Conservation (phyloP, 2,113 vertebrate genomes). For the Tychaedon coryphoeus region DNA sequence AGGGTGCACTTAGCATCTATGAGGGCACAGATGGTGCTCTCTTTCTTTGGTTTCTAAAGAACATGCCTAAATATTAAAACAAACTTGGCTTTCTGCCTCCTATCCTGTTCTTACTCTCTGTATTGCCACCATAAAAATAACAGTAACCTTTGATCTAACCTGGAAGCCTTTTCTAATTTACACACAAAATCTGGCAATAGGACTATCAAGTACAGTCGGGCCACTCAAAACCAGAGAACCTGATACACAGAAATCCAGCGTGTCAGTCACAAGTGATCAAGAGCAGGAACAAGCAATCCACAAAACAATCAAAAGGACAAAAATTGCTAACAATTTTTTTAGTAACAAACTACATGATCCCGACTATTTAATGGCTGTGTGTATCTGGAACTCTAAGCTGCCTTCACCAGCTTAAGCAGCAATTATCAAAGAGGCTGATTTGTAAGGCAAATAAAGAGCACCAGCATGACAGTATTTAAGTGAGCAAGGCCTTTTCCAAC, state of each 20-base stretch:
- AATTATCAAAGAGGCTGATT: background rate
- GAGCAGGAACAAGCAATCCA: background rate
- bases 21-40: slow-evolving; percentile 17
- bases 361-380: background rate
- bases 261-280: background rate
- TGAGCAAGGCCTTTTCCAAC: background rate
- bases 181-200: slow-evolving; percentile 5
- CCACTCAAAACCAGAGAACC: background rate
- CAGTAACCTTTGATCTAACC: slow-evolving; percentile 6
- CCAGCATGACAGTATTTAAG: background rate
- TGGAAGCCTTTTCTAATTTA: background rate
- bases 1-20: background rate
- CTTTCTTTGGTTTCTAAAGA: background rate
- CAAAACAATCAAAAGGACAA: background rate
- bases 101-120: background rate
- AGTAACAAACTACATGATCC: background rate
- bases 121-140: slow-evolving; percentile 19
- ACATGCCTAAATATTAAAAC: slow-evolving; percentile 8
- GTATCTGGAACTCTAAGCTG: background rate
- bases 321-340: background rate
- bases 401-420: background rate
- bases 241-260: background rate
- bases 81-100: background rate
- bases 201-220: background rate
- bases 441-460: background rate